These are phyloP conservation scores for Zaprionus tsacasi DNA, from an alignment of 1,140 invertebrate genomes.

Conservation along the genomic window DNA sequence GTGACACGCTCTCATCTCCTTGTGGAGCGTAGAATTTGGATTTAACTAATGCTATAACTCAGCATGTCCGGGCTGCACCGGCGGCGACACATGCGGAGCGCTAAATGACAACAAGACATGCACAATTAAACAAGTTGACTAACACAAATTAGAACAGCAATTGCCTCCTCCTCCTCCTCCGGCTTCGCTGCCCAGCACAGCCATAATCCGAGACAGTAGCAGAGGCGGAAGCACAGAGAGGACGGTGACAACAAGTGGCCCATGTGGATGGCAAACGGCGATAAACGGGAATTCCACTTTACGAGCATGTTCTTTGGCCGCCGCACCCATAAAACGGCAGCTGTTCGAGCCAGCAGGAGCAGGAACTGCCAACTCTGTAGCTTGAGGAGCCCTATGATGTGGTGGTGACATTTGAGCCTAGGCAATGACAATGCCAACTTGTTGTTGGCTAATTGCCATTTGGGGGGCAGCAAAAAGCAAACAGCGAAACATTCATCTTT, in stretches of 20 bases:
- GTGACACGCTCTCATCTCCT: slow-evolving; percentile 5
- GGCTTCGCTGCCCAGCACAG: neutral
- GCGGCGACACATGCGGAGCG: slow-evolving; percentile 34
- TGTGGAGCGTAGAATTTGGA: neutral
- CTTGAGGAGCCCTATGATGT: neutral
- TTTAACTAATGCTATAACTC: slow-evolving; percentile 28
- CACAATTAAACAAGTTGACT: slow-evolving; percentile 74
- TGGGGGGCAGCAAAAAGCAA: slow-evolving; percentile 27
- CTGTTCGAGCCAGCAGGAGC: neutral
- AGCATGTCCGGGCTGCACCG: slow-evolving; percentile 15
- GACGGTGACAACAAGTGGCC: slow-evolving; percentile 66
- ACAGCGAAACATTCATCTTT: slow-evolving; percentile 65
- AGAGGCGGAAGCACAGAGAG: slow-evolving; percentile 6
- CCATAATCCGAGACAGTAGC: slow-evolving; percentile 43
- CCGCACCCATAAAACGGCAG: slow-evolving; percentile 34
- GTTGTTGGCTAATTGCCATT: slow-evolving; percentile 60
- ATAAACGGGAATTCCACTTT: slow-evolving; percentile 63
- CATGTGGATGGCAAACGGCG: slow-evolving; percentile 43
- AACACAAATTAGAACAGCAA: slow-evolving; percentile 55
- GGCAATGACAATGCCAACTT: slow-evolving; percentile 30
- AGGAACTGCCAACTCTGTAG: neutral
- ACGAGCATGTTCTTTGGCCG: slow-evolving; percentile 11
- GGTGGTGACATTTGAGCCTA: slow-evolving; percentile 60
- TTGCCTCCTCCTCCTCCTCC: slow-evolving; percentile 1
- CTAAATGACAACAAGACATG: slow-evolving; percentile 73